A percentile compares a stretch with the other conserved stretches of the same genome.
Conservation (phyloP, 2,113 vertebrate species). For the Stictonetta naevosa region DNA sequence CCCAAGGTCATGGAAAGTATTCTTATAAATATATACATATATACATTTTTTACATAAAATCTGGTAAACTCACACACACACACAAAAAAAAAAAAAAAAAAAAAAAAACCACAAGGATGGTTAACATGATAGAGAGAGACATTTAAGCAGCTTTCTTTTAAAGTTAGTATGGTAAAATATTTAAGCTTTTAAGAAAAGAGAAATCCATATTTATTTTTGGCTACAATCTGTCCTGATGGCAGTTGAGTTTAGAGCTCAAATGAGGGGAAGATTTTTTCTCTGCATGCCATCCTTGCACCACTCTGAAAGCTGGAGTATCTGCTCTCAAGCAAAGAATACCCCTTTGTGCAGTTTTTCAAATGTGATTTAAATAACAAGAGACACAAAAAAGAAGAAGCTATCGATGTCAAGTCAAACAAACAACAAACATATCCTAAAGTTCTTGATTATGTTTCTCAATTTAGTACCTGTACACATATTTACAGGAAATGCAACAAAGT, state of each 20-base stretch:
- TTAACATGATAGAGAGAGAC: neutral
- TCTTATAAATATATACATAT: neutral
- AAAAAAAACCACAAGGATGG: neutral
- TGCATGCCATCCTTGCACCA: neutral
- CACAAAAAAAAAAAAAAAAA: too few relatives aligned
- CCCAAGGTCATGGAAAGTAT: neutral
- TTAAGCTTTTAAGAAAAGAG: slow-evolving; percentile 4
- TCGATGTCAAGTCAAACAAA: neutral
- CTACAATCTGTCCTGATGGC: neutral
- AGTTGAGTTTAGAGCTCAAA: neutral
- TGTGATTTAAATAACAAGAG: slow-evolving; percentile 15
- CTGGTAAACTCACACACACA: neutral
- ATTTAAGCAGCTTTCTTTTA: neutral
- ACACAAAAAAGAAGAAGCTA: neutral
- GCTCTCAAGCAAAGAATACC: neutral
- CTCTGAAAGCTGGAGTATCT: neutral
- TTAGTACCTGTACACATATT: neutral
- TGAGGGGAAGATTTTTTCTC: neutral
- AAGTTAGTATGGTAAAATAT: neutral
- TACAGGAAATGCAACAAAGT: slow-evolving; percentile 32
- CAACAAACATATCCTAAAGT: neutral
- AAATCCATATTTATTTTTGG: neutral
- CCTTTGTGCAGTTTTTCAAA: neutral
- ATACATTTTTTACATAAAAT: neutral
- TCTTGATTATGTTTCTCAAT: neutral